A percentile compares a stretch with the other conserved stretches of the same genome.
Conservation (phyloP, 2,888 invertebrate species). For the Chrysolina haemoptera region DNA sequence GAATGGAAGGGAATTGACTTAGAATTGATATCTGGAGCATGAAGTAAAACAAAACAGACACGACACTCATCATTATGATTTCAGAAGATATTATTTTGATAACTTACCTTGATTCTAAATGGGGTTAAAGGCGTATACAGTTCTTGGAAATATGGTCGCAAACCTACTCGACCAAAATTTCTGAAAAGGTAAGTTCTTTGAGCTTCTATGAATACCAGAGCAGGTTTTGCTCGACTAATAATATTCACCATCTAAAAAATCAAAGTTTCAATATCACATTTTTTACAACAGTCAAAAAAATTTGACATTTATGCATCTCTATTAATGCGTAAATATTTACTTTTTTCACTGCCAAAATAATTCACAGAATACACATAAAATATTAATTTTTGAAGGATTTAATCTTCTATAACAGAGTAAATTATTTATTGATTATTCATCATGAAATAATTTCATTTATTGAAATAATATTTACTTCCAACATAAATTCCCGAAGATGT, state of each 20-base stretch:
- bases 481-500: too few relatives aligned
- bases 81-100: background rate
- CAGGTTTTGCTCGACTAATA: slow-evolving; percentile 23
- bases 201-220: slow-evolving; percentile 48
- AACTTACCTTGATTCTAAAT: slow-evolving; percentile 44
- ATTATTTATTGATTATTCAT: too few relatives aligned
- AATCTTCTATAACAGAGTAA: too few relatives aligned
- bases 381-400: too few relatives aligned
- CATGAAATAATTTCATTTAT: too few relatives aligned
- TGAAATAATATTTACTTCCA: too few relatives aligned
- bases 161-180: slow-evolving; percentile 48
- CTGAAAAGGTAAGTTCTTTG: slow-evolving; percentile 52
- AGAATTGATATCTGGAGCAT: too few relatives aligned
- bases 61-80: background rate
- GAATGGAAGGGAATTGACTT: background rate
- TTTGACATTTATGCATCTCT: too few relatives aligned
- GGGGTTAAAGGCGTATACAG: slow-evolving; percentile 50
- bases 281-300: too few relatives aligned
- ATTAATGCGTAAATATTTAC: too few relatives aligned
- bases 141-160: slow-evolving; percentile 55
- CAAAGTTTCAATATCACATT: background rate
- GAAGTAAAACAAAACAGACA: background rate
- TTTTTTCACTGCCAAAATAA: too few relatives aligned
- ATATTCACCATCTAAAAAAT: slow-evolving; percentile 46
- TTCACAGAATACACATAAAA: too few relatives aligned